Conservation (phyloP, 2,888 invertebrate genomes). For the Melinaea menophilus region DNA sequence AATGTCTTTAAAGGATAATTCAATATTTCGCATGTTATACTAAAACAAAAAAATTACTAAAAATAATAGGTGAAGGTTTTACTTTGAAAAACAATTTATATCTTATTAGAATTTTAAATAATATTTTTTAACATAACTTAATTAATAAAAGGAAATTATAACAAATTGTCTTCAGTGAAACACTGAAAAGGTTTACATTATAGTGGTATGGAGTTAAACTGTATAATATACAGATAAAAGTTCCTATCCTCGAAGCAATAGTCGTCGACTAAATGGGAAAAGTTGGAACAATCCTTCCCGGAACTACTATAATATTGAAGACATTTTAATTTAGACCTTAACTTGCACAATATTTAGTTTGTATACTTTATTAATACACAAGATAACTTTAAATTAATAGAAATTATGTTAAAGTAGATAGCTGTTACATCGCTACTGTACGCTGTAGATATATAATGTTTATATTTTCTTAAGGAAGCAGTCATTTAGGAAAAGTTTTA, state of each 20-base stretch:
- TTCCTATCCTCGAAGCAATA: constrained; percentile 21
- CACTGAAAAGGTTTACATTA: constrained; percentile 6
- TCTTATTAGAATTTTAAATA: background rate
- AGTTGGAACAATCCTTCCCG: constrained; percentile 24
- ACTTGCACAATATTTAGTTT: constrained; percentile 8
- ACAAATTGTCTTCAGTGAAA: background rate
- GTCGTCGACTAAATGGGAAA: constrained; percentile 24
- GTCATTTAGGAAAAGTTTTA: too few relatives aligned
- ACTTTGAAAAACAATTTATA: too few relatives aligned
- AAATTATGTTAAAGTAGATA: too few relatives aligned
- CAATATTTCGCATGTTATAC: background rate
- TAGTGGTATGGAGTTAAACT: constrained; percentile 12
- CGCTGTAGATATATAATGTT: too few relatives aligned
- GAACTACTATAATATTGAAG: constrained; percentile 21
- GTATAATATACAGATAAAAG: constrained; percentile 19
- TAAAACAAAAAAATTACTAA: background rate
- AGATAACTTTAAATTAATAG: too few relatives aligned
- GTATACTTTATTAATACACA: too few relatives aligned
- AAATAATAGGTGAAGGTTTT: too few relatives aligned
- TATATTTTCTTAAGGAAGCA: too few relatives aligned
- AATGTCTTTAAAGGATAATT: too few relatives aligned
- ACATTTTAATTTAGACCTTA: constrained; percentile 25
- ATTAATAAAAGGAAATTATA: background rate
- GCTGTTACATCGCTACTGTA: too few relatives aligned
- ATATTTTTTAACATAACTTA: background rate